Evolutionary conservation across 2,888 invertebrate genomes (phyloP).

Genomic region (Sesia bembeciformis): DNA sequence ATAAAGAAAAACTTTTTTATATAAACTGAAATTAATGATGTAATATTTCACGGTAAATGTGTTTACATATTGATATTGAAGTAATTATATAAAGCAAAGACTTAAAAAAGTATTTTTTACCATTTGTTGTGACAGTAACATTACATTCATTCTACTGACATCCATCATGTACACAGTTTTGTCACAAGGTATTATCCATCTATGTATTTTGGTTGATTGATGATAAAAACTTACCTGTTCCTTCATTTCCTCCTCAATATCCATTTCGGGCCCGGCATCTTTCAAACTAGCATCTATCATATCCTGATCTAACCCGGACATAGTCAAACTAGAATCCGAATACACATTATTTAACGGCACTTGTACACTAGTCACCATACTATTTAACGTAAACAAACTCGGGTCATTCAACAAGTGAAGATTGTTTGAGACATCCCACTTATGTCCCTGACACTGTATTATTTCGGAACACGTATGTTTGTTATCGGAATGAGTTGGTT

Average conservation of each 20-base stretch:
- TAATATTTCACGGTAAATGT: too few species aligned
- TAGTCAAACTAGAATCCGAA: conserved; percentile 71
- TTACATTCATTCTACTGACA: too few species aligned
- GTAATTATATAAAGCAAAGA: background rate
- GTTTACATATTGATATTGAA: too few species aligned
- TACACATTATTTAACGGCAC: conserved; percentile 54
- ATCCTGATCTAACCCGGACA: conserved; percentile 75
- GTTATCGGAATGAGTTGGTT: conserved; percentile 48
- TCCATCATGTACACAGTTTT: too few species aligned
- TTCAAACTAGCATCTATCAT: conserved; percentile 48
- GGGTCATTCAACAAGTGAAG: conserved; percentile 71
- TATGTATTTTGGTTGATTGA: too few species aligned
- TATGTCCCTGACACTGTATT: conserved; percentile 78
- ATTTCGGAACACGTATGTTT: conserved; percentile 76
- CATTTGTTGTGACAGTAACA: too few species aligned
- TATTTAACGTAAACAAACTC: conserved; percentile 60
- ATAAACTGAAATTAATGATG: too few species aligned
- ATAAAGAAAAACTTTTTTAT: too few species aligned
- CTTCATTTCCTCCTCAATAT: conserved; percentile 42
- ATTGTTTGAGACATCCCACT: conserved; percentile 79
- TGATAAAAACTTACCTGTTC: conserved; percentile 33
- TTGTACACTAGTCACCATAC: conserved; percentile 64
- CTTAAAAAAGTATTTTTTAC: background rate
- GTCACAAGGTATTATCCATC: too few species aligned
- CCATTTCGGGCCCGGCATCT: conserved; percentile 20